A percentile compares a stretch with the other conserved stretches of the same genome.
Conservation (phyloP, 1,140 invertebrate species). For the Sarcophaga peregrina region DNA sequence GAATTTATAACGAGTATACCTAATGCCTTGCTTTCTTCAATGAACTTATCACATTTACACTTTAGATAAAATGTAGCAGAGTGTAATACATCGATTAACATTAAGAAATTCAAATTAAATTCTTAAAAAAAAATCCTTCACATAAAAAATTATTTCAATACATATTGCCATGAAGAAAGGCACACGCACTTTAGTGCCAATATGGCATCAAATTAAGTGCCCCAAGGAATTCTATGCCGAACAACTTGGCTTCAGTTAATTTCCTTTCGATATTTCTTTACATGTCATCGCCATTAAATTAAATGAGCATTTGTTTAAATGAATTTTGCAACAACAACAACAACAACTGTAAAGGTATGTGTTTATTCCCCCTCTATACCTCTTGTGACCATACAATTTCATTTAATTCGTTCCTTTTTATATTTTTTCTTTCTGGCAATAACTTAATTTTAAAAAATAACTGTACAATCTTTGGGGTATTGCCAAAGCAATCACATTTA, state of each 20-base stretch:
- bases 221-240: background rate
- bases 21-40: no score
- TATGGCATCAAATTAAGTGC: background rate
- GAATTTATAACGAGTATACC: no score
- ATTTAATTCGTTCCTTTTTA: background rate
- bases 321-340: background rate
- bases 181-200: background rate
- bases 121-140: no score
- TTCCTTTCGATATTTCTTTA: background rate
- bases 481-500: constrained; percentile 42
- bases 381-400: background rate
- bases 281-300: background rate
- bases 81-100: no score
- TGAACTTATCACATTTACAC: no score
- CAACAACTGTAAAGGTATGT: background rate
- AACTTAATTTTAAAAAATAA: background rate
- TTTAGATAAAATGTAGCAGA: no score
- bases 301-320: background rate
- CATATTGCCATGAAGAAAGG: background rate
- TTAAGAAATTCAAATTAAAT: no score
- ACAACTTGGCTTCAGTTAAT: background rate
- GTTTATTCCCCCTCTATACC: background rate
- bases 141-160: no score
- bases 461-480: constrained; percentile 30
- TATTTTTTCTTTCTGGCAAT: background rate